phyloP scores from a whole-genome alignment of 1,140 invertebrate species.

The Homalodisca vitripennis region DNA sequence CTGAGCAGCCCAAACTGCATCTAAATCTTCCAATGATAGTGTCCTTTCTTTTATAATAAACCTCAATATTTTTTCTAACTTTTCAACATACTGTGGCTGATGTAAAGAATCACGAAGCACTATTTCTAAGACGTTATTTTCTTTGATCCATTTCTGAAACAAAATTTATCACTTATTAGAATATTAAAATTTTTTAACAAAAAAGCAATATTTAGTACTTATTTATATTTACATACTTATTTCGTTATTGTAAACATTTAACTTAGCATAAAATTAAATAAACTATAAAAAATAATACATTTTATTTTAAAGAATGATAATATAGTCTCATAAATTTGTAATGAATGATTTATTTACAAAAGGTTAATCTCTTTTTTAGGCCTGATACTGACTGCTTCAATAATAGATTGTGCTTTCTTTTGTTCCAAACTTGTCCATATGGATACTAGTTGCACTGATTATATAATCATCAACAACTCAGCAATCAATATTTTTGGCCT shows the following conservation, averaged over 20 bases:
- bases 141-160: slow-evolving; percentile 90
- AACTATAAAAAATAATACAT: not conserved
- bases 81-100: slow-evolving; percentile 97
- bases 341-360: no score
- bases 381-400: no score
- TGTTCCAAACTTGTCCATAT: no score
- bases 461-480: no score
- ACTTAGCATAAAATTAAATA: not conserved
- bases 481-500: no score
- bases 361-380: no score
- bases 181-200: no score
- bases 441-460: no score
- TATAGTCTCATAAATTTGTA: no score
- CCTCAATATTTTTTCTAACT: slow-evolving; percentile 94
- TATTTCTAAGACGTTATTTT: slow-evolving; percentile 94
- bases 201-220: no score
- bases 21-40: slow-evolving; percentile 86
- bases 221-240: not conserved
- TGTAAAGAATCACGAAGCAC: slow-evolving; percentile 94
- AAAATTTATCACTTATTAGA: slow-evolving; percentile 25
- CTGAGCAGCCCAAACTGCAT: slow-evolving; percentile 95
- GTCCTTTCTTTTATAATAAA: slow-evolving; percentile 96
- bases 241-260: not conserved
- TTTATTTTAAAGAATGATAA: no score
- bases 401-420: no score